A percentile compares a stretch with the other conserved stretches of the same genome.
These are phyloP conservation scores for Celastrina argiolus DNA, from an alignment of 2,888 invertebrate genomes.

Conservation along the genomic window DNA sequence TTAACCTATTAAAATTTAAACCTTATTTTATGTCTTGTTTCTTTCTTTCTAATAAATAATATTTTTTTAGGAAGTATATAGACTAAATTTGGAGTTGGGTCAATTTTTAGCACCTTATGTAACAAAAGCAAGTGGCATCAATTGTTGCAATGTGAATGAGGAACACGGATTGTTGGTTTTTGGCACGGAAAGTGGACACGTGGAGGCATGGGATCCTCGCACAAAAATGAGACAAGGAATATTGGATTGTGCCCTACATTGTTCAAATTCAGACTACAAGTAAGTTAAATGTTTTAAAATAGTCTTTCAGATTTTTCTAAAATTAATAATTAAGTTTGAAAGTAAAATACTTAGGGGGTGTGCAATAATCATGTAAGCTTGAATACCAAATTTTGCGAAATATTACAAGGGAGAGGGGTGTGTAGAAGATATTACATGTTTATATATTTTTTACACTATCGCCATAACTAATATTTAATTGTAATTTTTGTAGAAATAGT, in stretches of 20 bases:
- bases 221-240: constrained; percentile 85
- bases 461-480: too few relatives aligned
- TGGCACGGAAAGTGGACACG: constrained; percentile 92
- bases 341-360: too few relatives aligned
- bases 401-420: too few relatives aligned
- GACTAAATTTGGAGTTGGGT: constrained; percentile 96
- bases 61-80: constrained; percentile 88
- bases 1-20: constrained; percentile 17
- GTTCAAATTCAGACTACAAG: constrained; percentile 73
- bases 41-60: constrained; percentile 13
- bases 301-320: too few relatives aligned
- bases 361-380: too few relatives aligned
- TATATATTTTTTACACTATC: too few relatives aligned
- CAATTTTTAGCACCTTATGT: constrained; percentile 92
- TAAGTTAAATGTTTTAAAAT: constrained; percentile 39
- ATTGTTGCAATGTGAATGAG: constrained; percentile 91
- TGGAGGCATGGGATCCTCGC: constrained; percentile 98
- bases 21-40: neutral
- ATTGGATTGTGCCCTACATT: constrained; percentile 88
- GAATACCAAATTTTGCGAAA: too few relatives aligned
- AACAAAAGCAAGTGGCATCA: constrained; percentile 85
- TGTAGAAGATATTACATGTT: too few relatives aligned
- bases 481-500: constrained; percentile 72
- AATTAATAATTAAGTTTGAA: too few relatives aligned
- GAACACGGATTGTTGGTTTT: constrained; percentile 91